Conservation (phyloP, 2,797 vertebrate genomes). For the Sebastolobus alascanus region DNA sequence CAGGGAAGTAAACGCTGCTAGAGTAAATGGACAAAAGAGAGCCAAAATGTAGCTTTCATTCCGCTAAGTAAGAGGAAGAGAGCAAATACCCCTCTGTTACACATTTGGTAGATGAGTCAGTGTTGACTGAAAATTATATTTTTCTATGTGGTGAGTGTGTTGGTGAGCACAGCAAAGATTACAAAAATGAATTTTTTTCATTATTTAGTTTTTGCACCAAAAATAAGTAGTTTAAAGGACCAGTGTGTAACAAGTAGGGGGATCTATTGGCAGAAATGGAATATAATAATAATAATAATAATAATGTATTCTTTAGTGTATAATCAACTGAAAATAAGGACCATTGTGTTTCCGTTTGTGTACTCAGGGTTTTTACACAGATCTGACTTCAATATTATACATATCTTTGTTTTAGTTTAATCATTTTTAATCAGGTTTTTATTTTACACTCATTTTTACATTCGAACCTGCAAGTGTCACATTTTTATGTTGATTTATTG, state of each 20-base stretch:
- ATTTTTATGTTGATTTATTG: constrained; percentile 12
- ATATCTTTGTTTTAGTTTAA: constrained; percentile 20
- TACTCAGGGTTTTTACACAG: constrained; percentile 21
- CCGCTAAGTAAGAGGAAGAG: constrained; percentile 12
- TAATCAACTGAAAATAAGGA: no score
- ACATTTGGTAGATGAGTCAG: neutral
- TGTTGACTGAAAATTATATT: constrained; percentile 9
- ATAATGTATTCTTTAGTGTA: no score
- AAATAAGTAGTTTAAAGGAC: neutral
- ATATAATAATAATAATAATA: no score
- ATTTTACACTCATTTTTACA: constrained; percentile 6
- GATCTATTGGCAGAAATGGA: no score
- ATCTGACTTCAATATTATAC: neutral
- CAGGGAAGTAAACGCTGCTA: no score
- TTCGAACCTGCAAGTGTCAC: neutral
- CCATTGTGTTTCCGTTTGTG: neutral
- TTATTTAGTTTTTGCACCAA: constrained; percentile 1
- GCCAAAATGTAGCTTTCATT: constrained; percentile 44
- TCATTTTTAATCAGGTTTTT: constrained; percentile 33
- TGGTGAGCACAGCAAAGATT: neutral
- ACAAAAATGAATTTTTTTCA: no score
- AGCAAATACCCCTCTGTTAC: neutral
- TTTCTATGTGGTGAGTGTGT: constrained; percentile 30
- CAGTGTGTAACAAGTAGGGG: no score
- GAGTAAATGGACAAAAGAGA: constrained; percentile 21